Evolutionary conservation across 2,113 vertebrate genomes (phyloP).

Genomic region (Bucco capensis): DNA sequence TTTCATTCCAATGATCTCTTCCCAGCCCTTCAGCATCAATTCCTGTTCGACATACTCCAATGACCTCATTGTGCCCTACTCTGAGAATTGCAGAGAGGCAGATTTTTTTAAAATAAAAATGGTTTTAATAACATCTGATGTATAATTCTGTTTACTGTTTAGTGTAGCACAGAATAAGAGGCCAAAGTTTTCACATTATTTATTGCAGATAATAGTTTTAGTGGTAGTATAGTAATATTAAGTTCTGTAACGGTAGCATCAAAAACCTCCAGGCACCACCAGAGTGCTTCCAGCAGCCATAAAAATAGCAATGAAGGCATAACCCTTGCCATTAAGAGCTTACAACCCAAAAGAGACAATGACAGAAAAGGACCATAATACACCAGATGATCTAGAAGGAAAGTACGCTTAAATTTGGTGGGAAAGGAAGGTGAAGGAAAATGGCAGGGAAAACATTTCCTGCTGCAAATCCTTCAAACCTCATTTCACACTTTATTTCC

Average conservation of each 20-base stretch:
- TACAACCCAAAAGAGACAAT: neutral
- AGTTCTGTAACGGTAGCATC: neutral
- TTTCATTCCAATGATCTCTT: constrained; percentile 98
- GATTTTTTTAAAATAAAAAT: neutral
- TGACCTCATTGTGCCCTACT: constrained; percentile 98
- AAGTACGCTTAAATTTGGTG: neutral
- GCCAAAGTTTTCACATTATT: neutral
- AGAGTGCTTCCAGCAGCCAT: neutral
- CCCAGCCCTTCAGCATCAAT: constrained; percentile 93
- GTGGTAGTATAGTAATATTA: neutral
- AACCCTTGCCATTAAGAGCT: neutral
- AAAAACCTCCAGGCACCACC: neutral
- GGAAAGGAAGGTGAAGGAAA: neutral
- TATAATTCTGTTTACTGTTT: neutral
- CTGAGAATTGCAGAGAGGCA: constrained; percentile 65
- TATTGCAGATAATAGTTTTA: constrained; percentile 18
- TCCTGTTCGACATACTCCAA: constrained; percentile 89
- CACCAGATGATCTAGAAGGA: neutral
- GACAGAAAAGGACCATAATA: neutral
- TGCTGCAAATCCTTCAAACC: neutral
- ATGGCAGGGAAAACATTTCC: neutral
- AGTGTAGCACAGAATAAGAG: neutral
- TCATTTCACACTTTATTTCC: neutral
- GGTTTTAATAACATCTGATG: constrained; percentile 9
- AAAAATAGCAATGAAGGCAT: neutral